phyloP scores from a whole-genome alignment of 2,888 invertebrate species.

The Epirrhoe alternata region DNA sequence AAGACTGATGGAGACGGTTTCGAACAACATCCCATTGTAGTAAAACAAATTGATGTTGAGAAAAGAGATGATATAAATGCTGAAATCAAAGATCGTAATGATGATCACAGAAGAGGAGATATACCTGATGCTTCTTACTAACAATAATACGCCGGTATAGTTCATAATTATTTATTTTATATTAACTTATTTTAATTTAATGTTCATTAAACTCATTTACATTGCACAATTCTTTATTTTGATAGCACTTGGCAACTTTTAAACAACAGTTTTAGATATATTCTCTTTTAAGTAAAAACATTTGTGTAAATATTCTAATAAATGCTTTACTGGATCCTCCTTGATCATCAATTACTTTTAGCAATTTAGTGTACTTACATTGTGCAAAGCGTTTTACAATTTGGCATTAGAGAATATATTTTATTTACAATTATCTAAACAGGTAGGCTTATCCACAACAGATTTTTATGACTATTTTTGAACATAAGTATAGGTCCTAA shows the following conservation, averaged over 20 bases:
- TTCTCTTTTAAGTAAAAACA: background rate
- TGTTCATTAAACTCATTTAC: constrained; percentile 19
- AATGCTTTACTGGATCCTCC: constrained; percentile 3
- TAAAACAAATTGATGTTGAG: constrained; percentile 12
- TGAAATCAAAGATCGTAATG: background rate
- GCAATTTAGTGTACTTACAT: background rate
- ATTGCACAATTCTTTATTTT: constrained; percentile 13
- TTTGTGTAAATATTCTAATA: constrained; percentile 13
- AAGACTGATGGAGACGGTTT: constrained; percentile 4
- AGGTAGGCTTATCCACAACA: constrained; percentile 4
- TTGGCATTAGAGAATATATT: constrained; percentile 32
- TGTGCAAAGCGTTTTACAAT: constrained; percentile 23
- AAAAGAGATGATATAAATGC: background rate
- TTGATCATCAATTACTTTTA: constrained; percentile 6
- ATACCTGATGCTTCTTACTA: constrained; percentile 26
- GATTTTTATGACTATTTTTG: background rate
- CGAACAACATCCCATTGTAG: constrained; percentile 34
- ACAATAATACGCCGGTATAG: constrained; percentile 33
- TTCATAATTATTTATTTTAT: constrained; percentile 39
- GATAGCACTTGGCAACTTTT: constrained; percentile 16
- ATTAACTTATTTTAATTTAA: constrained; percentile 33
- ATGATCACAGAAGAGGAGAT: constrained; percentile 23
- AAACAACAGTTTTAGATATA: constrained; percentile 1
- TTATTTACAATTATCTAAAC: constrained; percentile 22
- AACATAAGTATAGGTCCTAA: background rate